A percentile compares a stretch with the other conserved stretches of the same genome.
phyloP scores from a whole-genome alignment of 1,140 invertebrate species.

The Helicoverpa zea region DNA sequence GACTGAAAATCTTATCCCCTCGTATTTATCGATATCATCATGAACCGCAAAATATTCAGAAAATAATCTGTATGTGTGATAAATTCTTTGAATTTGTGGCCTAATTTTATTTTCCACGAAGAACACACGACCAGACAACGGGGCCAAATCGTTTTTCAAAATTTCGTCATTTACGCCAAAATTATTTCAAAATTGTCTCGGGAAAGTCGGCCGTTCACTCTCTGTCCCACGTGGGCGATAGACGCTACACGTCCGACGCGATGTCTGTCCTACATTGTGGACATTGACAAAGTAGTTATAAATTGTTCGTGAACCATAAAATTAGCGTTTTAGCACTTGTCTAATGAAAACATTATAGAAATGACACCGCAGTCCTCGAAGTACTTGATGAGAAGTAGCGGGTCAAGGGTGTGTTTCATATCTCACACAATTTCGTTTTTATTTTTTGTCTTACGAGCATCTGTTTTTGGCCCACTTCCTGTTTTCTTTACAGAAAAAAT shows the following conservation, averaged over 20 bases:
- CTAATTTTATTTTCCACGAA: slow-evolving; percentile 9
- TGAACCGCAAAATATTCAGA: neutral
- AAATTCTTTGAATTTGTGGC: slow-evolving; percentile 12
- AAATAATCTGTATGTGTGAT: neutral
- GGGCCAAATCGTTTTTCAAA: slow-evolving; percentile 47
- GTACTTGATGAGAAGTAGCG: slow-evolving; percentile 1
- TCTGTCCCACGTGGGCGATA: slow-evolving; percentile 47
- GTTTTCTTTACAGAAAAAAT: slow-evolving; percentile 6
- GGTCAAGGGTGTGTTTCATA: slow-evolving; percentile 36
- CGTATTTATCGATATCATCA: neutral
- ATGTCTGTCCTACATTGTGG: slow-evolving; percentile 52
- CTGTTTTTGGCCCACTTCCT: slow-evolving; percentile 8
- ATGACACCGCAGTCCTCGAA: neutral
- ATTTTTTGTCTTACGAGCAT: slow-evolving; percentile 31
- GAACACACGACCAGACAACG: neutral
- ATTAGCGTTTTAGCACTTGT: slow-evolving; percentile 39
- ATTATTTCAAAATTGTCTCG: slow-evolving; percentile 44
- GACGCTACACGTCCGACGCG: slow-evolving; percentile 43
- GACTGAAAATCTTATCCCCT: slow-evolving; percentile 70
- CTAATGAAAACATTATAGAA: slow-evolving; percentile 46
- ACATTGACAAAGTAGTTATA: slow-evolving; percentile 55
- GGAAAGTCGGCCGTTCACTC: slow-evolving; percentile 44
- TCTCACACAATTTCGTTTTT: neutral
- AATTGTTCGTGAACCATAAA: slow-evolving; percentile 48
- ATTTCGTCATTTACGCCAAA: slow-evolving; percentile 45